Evolutionary conservation across 1,140 invertebrate species (phyloP).

Genomic region (Caenorhabditis remanei): DNA sequence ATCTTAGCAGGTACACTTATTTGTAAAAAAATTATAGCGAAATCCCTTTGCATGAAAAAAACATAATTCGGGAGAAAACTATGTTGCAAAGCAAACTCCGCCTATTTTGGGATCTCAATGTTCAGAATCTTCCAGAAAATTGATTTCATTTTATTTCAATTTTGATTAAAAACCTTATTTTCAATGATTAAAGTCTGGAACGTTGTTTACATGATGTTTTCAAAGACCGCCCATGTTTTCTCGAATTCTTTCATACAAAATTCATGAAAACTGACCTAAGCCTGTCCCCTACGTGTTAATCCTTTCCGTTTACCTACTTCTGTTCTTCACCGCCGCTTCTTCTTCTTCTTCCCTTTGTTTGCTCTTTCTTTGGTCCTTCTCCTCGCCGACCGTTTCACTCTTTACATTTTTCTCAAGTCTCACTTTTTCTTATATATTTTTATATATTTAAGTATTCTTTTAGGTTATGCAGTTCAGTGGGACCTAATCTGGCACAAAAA

Average conservation of each 20-base stretch:
- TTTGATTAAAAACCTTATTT: no score
- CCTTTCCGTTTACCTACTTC: constrained; percentile 25
- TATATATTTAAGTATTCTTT: neutral
- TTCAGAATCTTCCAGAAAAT: no score
- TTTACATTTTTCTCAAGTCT: neutral
- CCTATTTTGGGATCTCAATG: no score
- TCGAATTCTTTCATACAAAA: neutral
- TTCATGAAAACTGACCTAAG: neutral
- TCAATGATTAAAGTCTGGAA: no score
- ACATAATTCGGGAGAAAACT: no score
- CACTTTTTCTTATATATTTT: neutral
- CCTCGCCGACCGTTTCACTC: constrained; percentile 23
- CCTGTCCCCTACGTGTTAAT: constrained; percentile 9
- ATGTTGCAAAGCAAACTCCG: no score
- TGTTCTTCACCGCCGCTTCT: neutral
- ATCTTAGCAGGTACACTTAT: no score
- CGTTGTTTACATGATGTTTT: no score
- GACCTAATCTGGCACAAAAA: neutral
- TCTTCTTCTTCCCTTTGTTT: constrained; percentile 31
- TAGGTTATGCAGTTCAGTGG: constrained; percentile 46
- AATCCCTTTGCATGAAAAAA: no score
- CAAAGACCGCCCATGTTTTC: neutral
- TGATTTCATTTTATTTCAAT: no score
- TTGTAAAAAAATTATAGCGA: no score
- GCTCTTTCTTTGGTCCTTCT: constrained; percentile 7